phyloP scores from a whole-genome alignment of 2,888 invertebrate species.

The Arge pagana region DNA sequence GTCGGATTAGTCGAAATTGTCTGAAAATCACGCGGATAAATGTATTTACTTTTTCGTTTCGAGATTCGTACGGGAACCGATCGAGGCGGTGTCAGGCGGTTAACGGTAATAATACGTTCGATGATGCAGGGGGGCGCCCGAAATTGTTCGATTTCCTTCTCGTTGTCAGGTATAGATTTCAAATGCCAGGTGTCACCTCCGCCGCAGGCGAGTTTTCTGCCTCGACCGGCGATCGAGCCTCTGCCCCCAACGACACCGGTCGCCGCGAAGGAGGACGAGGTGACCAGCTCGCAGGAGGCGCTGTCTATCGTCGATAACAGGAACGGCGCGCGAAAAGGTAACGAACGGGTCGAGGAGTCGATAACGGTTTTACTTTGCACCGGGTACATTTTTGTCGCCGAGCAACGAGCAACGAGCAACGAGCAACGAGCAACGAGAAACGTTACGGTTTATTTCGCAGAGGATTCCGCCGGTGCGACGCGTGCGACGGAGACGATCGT shows the following conservation, averaged over 20 bases:
- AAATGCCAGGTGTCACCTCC: constrained; percentile 4
- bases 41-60: no score
- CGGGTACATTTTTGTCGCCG: background rate
- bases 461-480: constrained; percentile 35
- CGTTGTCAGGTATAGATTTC: constrained; percentile 13
- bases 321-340: constrained; percentile 37
- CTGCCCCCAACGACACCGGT: constrained; percentile 57
- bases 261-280: constrained; percentile 72
- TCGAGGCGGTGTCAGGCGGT: no score
- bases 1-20: no score
- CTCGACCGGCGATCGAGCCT: constrained; percentile 51
- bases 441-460: constrained; percentile 29
- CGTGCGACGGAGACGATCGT: constrained; percentile 46
- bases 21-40: no score
- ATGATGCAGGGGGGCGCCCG: no score
- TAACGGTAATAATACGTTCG: no score
- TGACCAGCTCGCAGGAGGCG: constrained; percentile 76
- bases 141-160: no score
- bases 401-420: no score
- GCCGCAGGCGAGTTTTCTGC: constrained; percentile 57
- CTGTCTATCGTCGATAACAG: constrained; percentile 44
- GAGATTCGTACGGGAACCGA: no score
- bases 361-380: background rate
- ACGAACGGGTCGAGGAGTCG: constrained; percentile 26
- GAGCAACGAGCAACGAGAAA: no score